phyloP scores from a whole-genome alignment of 2,888 invertebrate genomes.

The Uloborus plumipes region DNA sequence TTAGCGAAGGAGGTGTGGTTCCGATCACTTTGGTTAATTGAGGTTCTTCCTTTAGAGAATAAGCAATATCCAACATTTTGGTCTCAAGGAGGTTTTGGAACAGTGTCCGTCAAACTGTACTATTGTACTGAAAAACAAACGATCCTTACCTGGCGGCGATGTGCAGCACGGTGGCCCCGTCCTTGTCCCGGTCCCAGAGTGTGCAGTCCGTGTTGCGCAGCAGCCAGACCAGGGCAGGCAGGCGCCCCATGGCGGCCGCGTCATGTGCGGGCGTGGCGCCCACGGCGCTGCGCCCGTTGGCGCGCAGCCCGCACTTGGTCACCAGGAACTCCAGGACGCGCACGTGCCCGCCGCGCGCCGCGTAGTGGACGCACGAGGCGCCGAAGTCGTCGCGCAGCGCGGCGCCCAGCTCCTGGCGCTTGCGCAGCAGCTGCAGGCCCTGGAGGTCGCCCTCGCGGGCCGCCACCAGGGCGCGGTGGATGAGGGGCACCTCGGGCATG shows the following conservation, averaged over 20 bases:
- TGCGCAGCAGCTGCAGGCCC: constrained; percentile 62
- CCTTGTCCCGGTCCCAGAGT: constrained; percentile 70
- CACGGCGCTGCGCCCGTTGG: constrained; percentile 66
- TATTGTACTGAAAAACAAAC: too few species aligned
- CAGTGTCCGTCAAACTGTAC: too few species aligned
- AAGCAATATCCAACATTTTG: too few species aligned
- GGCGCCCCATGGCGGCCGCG: constrained; percentile 72
- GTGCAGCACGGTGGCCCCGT: constrained; percentile 71
- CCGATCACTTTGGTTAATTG: too few species aligned
- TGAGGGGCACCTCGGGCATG: constrained; percentile 64
- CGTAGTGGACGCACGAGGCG: constrained; percentile 71
- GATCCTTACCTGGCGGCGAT: constrained; percentile 69
- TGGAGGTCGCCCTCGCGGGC: constrained; percentile 66
- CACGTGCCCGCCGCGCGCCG: constrained; percentile 70
- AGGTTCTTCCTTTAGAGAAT: too few species aligned
- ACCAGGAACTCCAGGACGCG: constrained; percentile 70
- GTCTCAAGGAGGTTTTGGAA: too few species aligned
- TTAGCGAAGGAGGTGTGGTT: too few species aligned
- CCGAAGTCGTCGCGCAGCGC: constrained; percentile 69
- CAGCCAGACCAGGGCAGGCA: constrained; percentile 70
- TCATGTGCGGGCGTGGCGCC: constrained; percentile 72
- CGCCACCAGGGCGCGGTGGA: constrained; percentile 66
- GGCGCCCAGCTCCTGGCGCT: constrained; percentile 60
- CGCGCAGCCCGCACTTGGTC: constrained; percentile 68
- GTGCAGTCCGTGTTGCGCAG: constrained; percentile 67